Conservation (phyloP, 2,888 invertebrate genomes). For the Dolichopus griseipennis region DNA sequence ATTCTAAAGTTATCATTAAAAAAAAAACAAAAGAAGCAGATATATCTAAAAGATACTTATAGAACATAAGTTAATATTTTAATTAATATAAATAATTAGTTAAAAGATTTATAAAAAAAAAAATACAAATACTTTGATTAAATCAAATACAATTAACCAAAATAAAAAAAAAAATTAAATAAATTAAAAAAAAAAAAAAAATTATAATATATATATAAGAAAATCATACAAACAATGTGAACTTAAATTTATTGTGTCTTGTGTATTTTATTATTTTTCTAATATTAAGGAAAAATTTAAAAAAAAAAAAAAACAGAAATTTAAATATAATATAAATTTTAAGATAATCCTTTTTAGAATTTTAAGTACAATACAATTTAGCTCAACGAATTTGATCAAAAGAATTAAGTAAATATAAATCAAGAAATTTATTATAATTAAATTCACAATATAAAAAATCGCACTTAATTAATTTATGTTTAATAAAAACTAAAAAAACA, state of each 20-base stretch:
- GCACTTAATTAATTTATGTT: neutral
- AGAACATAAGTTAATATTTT: too few relatives aligned
- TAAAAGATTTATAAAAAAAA: too few relatives aligned
- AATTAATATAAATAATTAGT: too few relatives aligned
- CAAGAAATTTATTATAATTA: neutral
- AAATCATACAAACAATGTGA: neutral
- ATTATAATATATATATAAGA: too few relatives aligned
- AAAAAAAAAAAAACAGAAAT: neutral
- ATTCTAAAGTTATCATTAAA: neutral
- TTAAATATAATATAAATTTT: neutral
- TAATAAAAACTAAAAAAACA: too few relatives aligned
- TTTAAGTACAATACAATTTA: neutral
- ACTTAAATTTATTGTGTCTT: slow-evolving; percentile 2
- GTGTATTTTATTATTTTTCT: neutral
- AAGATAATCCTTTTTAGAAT: too few relatives aligned
- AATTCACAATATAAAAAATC: neutral
- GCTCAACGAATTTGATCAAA: slow-evolving; percentile 4
- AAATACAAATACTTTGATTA: too few relatives aligned
- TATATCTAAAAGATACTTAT: neutral
- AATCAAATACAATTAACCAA: neutral
- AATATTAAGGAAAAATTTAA: too few relatives aligned
- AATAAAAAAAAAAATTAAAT: neutral
- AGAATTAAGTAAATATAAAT: neutral
- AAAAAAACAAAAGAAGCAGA: neutral
- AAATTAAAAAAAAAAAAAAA: neutral